phyloP scores from a whole-genome alignment of 2,797 vertebrate species.

The Jordanella pulchra region DNA sequence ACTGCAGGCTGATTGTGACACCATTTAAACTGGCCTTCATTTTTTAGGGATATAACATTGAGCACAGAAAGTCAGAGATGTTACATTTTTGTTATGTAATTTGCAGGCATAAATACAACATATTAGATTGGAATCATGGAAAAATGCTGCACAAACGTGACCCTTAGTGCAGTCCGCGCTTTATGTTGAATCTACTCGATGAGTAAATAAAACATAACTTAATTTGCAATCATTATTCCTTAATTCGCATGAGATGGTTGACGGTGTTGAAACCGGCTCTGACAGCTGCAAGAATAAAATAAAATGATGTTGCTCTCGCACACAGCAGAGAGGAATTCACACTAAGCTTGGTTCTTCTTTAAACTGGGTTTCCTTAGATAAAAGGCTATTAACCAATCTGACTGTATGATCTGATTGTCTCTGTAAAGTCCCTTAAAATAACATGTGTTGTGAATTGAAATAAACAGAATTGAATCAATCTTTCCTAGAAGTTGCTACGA shows the following conservation, averaged over 20 bases:
- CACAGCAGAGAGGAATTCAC: too few species aligned
- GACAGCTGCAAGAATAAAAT: too few species aligned
- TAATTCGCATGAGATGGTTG: neutral
- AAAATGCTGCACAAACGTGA: slow-evolving; percentile 60
- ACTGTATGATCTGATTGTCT: too few species aligned
- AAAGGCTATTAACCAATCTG: too few species aligned
- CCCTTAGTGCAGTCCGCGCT: slow-evolving; percentile 37
- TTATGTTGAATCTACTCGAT: slow-evolving; percentile 47
- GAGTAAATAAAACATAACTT: slow-evolving; percentile 44
- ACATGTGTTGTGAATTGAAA: too few species aligned
- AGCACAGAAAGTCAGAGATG: slow-evolving; percentile 48
- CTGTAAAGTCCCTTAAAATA: too few species aligned
- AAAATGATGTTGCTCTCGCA: too few species aligned
- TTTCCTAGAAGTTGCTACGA: neutral
- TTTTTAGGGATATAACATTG: slow-evolving; percentile 24
- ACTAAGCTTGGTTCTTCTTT: too few species aligned
- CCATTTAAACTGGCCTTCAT: slow-evolving; percentile 15
- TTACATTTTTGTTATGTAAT: slow-evolving; percentile 56
- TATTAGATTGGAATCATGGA: slow-evolving; percentile 65
- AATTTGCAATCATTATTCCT: neutral
- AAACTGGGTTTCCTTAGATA: too few species aligned
- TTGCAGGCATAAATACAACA: slow-evolving; percentile 63
- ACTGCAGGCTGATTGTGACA: slow-evolving; percentile 12
- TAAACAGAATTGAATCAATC: too few species aligned
- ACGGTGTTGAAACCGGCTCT: neutral